Percentiles rank a stretch among this genome's conserved stretches.
phyloP scores from a whole-genome alignment of 2,113 vertebrate genomes.

The Turnix velox region DNA sequence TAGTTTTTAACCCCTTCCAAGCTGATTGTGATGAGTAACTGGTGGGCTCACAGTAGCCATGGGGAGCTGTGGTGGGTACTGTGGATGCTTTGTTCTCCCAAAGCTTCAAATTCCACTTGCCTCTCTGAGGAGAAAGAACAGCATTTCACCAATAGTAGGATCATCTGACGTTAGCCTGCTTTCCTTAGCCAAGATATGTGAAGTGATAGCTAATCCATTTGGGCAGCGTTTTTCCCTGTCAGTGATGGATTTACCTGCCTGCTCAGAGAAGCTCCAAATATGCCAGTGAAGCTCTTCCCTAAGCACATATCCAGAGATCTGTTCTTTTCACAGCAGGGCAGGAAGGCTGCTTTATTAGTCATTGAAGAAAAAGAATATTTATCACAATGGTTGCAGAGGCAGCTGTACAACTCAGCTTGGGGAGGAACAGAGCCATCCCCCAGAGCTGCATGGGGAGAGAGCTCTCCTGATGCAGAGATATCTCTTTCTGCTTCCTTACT shows the following conservation, averaged over 20 bases:
- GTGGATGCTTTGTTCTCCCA: not conserved
- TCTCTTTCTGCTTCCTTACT: not conserved
- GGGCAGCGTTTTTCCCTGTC: not conserved
- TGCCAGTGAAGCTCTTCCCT: not conserved
- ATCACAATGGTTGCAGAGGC: not conserved
- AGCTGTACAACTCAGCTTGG: not conserved
- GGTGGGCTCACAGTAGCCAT: not conserved
- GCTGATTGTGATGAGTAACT: not conserved
- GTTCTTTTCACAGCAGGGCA: not conserved
- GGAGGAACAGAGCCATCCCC: not conserved
- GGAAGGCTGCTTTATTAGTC: not conserved
- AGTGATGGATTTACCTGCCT: conserved; percentile 35
- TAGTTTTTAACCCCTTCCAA: not conserved
- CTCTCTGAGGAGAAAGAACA: not conserved
- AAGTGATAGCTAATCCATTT: not conserved
- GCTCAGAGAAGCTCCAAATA: not conserved
- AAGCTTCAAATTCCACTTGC: not conserved
- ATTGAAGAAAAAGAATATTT: not conserved
- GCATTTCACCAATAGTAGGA: not conserved
- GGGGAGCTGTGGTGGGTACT: not conserved
- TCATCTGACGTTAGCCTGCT: not conserved
- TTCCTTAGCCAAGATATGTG: not conserved
- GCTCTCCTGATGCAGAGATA: not conserved
- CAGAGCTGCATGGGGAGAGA: not conserved
- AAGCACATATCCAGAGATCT: not conserved